These are phyloP conservation scores for Micronycteris hirsuta DNA, from an alignment of 2,113 vertebrate species.

Conservation along the genomic window DNA sequence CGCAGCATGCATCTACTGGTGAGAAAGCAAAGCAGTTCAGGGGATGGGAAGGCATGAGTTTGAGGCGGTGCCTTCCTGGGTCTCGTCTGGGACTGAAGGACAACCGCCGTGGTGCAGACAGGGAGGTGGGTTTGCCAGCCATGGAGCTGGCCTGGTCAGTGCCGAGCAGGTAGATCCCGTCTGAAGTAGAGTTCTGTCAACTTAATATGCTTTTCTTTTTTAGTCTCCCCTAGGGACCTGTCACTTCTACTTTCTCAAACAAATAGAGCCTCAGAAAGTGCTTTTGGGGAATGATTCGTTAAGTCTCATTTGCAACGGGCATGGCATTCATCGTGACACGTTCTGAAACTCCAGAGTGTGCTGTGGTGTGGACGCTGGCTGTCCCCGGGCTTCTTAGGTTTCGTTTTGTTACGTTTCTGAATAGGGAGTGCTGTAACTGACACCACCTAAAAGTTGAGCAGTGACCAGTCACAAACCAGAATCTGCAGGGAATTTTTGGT, in stretches of 20 bases:
- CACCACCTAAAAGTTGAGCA: not conserved
- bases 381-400: not conserved
- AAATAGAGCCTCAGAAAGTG: not conserved
- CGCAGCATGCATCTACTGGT: not conserved
- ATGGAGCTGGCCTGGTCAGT: not conserved
- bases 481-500: not conserved
- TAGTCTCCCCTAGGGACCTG: not conserved
- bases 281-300: not conserved
- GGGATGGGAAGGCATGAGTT: not conserved
- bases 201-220: not conserved
- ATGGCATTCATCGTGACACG: not conserved
- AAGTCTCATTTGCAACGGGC: not conserved
- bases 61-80: fast-evolving
- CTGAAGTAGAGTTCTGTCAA: not conserved
- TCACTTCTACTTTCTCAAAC: not conserved
- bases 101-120: fast-evolving
- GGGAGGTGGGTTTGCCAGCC: too few relatives aligned
- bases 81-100: not conserved
- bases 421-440: not conserved
- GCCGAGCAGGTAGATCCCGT: not conserved
- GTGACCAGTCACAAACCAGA: not conserved
- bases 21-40: not conserved
- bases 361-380: not conserved
- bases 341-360: not conserved
- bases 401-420: not conserved